phyloP scores from a whole-genome alignment of 2,888 invertebrate species.

The Thereva unica region DNA sequence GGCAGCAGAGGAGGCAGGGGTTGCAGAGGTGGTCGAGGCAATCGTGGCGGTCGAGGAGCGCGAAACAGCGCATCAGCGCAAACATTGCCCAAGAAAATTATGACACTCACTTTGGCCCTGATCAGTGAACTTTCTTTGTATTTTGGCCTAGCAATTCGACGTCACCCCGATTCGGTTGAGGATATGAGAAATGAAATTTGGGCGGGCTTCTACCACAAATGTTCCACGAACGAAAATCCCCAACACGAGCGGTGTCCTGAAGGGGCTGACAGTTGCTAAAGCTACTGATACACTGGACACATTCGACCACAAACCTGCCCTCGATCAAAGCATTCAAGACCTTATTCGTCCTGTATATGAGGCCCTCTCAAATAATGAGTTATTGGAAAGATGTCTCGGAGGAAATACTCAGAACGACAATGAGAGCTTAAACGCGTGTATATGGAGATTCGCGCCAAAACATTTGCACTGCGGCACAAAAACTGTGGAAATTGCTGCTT shows the following conservation, averaged over 20 bases:
- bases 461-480: no score
- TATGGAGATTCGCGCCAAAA: no score
- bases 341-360: constrained; percentile 43
- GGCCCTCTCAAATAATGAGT: constrained; percentile 37
- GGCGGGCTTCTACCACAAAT: constrained; percentile 48
- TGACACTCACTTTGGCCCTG: no score
- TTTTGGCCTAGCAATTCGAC: constrained; percentile 46
- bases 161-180: constrained; percentile 45
- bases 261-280: constrained; percentile 39
- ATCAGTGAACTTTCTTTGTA: constrained; percentile 47
- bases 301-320: constrained; percentile 28
- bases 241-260: constrained; percentile 47
- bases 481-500: no score
- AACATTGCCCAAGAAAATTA: no score
- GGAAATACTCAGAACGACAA: no score
- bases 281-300: constrained; percentile 25
- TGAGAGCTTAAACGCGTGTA: constrained; percentile 42
- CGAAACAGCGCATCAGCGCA: no score
- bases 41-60: no score
- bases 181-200: constrained; percentile 47
- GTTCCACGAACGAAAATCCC: constrained; percentile 46
- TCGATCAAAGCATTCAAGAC: constrained; percentile 32
- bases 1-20: no score
- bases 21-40: no score
- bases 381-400: constrained; percentile 44